Conservation (phyloP, 2,888 invertebrate species). For the Luperina nickerlii region DNA sequence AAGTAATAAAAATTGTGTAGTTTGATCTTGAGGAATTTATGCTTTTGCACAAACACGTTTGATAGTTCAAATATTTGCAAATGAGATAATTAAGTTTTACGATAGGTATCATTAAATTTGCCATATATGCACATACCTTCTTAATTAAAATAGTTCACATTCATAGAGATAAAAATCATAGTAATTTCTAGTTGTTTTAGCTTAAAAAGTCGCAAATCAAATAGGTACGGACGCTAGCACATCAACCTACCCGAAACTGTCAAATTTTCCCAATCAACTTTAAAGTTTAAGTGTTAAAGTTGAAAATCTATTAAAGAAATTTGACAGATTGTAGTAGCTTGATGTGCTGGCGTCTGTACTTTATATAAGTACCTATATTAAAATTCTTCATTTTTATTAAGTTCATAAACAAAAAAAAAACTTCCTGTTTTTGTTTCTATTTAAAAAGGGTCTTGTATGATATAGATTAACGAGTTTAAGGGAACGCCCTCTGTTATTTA, state of each 20-base stretch:
- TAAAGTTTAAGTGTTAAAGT: no score
- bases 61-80: neutral
- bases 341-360: no score
- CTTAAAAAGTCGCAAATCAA: no score
- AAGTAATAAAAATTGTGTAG: neutral
- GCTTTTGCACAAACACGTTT: neutral
- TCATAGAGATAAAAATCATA: neutral
- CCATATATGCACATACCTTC: neutral
- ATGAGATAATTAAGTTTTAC: neutral
- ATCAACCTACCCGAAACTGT: no score
- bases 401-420: neutral
- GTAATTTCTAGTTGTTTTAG: neutral
- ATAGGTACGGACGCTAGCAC: no score
- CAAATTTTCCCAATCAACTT: no score
- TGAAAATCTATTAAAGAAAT: no score
- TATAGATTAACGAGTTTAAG: no score
- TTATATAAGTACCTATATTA: no score
- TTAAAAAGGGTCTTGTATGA: slow-evolving; percentile 2
- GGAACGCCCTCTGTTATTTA: no score
- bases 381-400: neutral
- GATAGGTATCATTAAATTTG: neutral
- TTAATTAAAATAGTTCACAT: neutral
- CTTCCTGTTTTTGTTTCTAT: slow-evolving; percentile 12
- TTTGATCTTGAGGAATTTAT: neutral
- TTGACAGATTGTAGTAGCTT: no score